A percentile compares a stretch with the other conserved stretches of the same genome.
phyloP scores from a whole-genome alignment of 1,140 invertebrate species.

The Drosophila pseudoobscura region DNA sequence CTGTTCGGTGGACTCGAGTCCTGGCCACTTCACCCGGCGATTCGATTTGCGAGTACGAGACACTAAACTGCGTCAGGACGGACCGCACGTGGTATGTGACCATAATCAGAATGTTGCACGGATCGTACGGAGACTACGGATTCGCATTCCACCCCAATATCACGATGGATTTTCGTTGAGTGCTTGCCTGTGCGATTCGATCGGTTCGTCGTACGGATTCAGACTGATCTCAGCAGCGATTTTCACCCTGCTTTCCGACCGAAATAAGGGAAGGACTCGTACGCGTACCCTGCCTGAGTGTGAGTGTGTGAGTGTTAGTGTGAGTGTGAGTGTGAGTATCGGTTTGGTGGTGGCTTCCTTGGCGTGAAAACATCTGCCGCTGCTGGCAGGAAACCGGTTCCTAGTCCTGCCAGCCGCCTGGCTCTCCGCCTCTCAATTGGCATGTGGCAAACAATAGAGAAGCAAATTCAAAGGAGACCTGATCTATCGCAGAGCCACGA shows the following conservation, averaged over 20 bases:
- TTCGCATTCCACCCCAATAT: conserved; percentile 2
- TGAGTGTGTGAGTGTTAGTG: background rate
- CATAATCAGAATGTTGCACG: conserved; percentile 34
- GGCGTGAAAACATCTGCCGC: conserved; percentile 57
- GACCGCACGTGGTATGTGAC: conserved; percentile 37
- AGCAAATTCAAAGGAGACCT: conserved; percentile 5
- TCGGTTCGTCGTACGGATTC: conserved; percentile 12
- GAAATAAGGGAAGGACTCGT: conserved; percentile 32
- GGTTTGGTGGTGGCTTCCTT: background rate
- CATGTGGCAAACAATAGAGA: conserved; percentile 35
- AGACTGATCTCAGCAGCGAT: conserved; percentile 52
- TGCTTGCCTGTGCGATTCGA: conserved; percentile 1
- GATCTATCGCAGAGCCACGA: conserved; percentile 2
- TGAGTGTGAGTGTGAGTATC: conserved; percentile 2
- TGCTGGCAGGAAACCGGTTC: conserved; percentile 58
- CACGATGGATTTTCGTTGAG: background rate
- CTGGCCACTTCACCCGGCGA: background rate
- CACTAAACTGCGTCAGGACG: conserved; percentile 37
- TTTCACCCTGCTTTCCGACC: too few relatives aligned
- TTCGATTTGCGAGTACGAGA: conserved; percentile 3
- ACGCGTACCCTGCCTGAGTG: conserved; percentile 8
- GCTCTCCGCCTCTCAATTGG: background rate
- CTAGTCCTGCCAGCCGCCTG: conserved; percentile 11
- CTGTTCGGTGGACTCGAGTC: too few relatives aligned
- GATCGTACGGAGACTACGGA: too few relatives aligned